phyloP scores from a whole-genome alignment of 1,140 invertebrate species.

The Nasonia longicornis region DNA sequence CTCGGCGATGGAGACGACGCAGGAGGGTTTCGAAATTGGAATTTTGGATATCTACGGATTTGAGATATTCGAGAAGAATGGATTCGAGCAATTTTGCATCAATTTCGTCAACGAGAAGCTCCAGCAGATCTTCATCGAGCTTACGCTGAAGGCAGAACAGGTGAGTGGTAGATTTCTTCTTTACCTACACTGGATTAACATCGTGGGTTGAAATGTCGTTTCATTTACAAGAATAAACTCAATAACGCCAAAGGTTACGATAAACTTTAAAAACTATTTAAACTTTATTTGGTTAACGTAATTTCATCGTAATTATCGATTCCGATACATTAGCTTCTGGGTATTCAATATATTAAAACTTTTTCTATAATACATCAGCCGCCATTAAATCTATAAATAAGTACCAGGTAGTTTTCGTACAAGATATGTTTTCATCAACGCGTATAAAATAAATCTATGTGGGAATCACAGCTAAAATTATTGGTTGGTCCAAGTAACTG shows the following conservation, averaged over 20 bases:
- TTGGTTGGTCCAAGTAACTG: slow-evolving; percentile 25
- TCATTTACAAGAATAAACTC: background rate
- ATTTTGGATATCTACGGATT: slow-evolving; percentile 82
- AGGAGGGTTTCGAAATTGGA: slow-evolving; percentile 69
- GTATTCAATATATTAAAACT: background rate
- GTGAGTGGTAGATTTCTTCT: slow-evolving; percentile 58
- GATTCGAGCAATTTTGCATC: slow-evolving; percentile 93
- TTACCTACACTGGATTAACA: background rate
- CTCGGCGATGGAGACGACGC: slow-evolving; percentile 73
- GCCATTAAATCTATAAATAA: slow-evolving; percentile 21
- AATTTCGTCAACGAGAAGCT: slow-evolving; percentile 92
- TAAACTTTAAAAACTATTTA: slow-evolving; percentile 8
- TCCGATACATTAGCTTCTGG: background rate
- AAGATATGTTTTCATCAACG: slow-evolving; percentile 44
- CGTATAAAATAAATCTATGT: slow-evolving; percentile 46
- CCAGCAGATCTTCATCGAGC: slow-evolving; percentile 84
- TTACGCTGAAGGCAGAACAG: slow-evolving; percentile 81
- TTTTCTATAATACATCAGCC: slow-evolving; percentile 18
- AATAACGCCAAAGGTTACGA: background rate
- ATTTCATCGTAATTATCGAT: slow-evolving; percentile 12
- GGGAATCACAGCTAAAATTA: slow-evolving; percentile 50
- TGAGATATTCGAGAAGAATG: slow-evolving; percentile 81
- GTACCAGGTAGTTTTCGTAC: slow-evolving; percentile 38
- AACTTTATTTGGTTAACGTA: slow-evolving; percentile 29
- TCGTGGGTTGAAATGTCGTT: too few species aligned